A percentile compares a stretch with the other conserved stretches of the same genome.
These are phyloP conservation scores for Anguilla obscura DNA, from an alignment of 2,797 vertebrate genomes.

Conservation along the genomic window DNA sequence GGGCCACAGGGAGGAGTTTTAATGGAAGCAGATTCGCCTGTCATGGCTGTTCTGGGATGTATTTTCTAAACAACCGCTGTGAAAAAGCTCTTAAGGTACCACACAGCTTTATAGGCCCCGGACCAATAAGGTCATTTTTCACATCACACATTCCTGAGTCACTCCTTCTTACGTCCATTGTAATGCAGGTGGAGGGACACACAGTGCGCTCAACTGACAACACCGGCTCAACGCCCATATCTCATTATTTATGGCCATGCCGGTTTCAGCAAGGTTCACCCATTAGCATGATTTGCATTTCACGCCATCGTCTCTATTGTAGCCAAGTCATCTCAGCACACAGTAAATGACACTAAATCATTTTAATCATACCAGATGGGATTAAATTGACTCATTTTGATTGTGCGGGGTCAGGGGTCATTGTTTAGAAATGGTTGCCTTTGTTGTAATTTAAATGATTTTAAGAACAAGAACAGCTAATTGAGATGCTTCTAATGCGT, in stretches of 20 bases:
- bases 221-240: background rate
- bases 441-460: background rate
- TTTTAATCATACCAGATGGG: background rate
- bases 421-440: background rate
- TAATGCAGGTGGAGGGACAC: background rate
- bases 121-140: background rate
- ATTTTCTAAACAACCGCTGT: background rate
- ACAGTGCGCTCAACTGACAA: background rate
- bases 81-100: conserved; percentile 2
- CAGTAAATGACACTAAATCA: background rate
- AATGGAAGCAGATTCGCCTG: conserved; percentile 2
- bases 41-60: background rate
- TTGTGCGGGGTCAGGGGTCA: background rate
- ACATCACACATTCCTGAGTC: background rate
- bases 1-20: background rate
- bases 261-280: background rate
- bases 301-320: background rate
- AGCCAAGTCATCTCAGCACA: background rate
- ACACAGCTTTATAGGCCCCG: background rate
- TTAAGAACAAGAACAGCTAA: background rate
- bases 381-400: background rate
- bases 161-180: background rate
- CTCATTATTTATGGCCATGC: background rate
- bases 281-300: background rate
- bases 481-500: background rate